Percentiles rank a stretch among this genome's conserved stretches.
phyloP scores from a whole-genome alignment of 2,797 vertebrate species.

The Artibeus jamaicensis region DNA sequence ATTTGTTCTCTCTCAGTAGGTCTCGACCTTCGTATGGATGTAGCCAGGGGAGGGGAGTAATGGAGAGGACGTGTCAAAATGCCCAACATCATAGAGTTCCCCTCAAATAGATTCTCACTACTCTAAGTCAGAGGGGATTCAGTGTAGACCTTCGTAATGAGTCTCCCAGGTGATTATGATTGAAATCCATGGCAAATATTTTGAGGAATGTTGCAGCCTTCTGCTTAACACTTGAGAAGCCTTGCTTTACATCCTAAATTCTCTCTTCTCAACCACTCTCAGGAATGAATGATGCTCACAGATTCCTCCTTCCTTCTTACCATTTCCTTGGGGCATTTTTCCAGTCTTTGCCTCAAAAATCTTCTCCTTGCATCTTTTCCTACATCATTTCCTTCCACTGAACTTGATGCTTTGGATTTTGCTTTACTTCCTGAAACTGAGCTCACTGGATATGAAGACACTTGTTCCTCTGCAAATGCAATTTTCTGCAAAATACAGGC shows the following conservation, averaged over 20 bases:
- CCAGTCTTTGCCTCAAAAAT: neutral
- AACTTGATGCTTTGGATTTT: neutral
- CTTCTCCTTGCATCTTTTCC: neutral
- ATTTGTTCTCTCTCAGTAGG: neutral
- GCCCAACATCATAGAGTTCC: neutral
- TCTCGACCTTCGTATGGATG: neutral
- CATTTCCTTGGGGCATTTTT: neutral
- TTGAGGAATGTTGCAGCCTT: neutral
- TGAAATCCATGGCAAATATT: neutral
- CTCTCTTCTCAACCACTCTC: neutral
- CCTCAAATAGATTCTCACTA: neutral
- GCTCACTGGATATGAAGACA: neutral
- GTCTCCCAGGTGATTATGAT: neutral
- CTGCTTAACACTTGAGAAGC: neutral
- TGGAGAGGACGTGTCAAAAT: neutral
- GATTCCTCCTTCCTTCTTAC: neutral
- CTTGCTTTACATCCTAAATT: neutral
- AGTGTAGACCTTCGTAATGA: neutral
- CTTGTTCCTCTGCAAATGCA: conserved; percentile 2
- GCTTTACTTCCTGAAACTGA: conserved; percentile 37
- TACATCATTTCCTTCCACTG: neutral
- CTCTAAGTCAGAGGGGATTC: neutral
- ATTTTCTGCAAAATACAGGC: conserved; percentile 24
- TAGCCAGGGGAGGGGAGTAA: neutral
- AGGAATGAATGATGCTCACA: neutral